These are phyloP conservation scores for Caerostris extrusa DNA, from an alignment of 1,140 invertebrate species.

Conservation along the genomic window DNA sequence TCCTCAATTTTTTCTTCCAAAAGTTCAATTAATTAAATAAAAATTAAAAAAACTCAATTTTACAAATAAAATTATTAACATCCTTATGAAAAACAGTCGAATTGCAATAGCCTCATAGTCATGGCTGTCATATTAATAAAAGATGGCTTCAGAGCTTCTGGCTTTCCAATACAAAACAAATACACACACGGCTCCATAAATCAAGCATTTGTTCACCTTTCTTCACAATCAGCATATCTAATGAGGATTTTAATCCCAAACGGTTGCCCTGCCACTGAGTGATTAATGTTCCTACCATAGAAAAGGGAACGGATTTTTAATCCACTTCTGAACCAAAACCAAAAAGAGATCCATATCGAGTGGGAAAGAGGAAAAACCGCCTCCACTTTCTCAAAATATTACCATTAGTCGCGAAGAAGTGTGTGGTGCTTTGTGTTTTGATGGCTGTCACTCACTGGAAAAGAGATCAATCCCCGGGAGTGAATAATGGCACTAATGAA, in stretches of 20 bases:
- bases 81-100: no score
- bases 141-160: neutral
- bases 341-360: slow-evolving; percentile 12
- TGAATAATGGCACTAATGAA: slow-evolving; percentile 78
- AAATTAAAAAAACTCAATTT: no score
- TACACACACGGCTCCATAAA: neutral
- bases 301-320: neutral
- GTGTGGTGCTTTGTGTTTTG: slow-evolving; percentile 60
- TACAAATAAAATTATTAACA: no score
- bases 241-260: slow-evolving; percentile 9
- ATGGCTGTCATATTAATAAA: neutral
- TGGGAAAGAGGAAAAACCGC: slow-evolving; percentile 18
- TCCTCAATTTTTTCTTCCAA: no score
- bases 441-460: slow-evolving; percentile 63
- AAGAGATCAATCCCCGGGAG: slow-evolving; percentile 71
- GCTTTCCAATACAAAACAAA: neutral
- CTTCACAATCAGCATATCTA: neutral
- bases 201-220: neutral
- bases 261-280: neutral
- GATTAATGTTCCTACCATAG: neutral
- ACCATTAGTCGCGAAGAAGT: slow-evolving; percentile 46
- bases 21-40: no score
- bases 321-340: neutral
- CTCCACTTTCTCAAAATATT: slow-evolving; percentile 56
- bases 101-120: no score